Evolutionary conservation across 2,888 invertebrate species (phyloP), one percentile per base, ranked within the genome.

Genomic region (Agrypnus murinus): DNA sequence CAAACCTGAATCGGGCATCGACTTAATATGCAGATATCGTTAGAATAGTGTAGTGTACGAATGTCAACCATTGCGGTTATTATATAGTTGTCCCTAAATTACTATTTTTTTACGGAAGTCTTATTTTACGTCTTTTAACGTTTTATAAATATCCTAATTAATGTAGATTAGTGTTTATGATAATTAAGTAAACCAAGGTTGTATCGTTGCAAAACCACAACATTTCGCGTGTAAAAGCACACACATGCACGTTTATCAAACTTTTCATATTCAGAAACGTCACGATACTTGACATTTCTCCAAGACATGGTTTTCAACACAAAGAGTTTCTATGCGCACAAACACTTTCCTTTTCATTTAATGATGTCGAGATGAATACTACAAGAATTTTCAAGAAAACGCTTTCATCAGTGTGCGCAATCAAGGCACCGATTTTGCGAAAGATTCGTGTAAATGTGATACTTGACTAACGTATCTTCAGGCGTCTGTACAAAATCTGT

Each of bases 331-430:
- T 25, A 25, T 53, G 32, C n/a, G 15, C 8, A 9, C n/a, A 31
- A 2, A 7, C n/a, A 8, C 10, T 50, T 32, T 53, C 2, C 3
- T 53, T 32, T 32, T 31, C 32, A 5, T 34, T 34, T 53, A 53
- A 32, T 53, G 14, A 32, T 15, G 7, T 15, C 6, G 9, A 53
- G 53, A 2, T 15, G 15, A 34, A 31, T 7, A n/a, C 7, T 17
- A 40, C 3, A 48, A 48, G 14, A n/a, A 6, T 19, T 25, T 25
- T 32, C 10, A 10, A 46, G 46, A 25, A 46, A 19, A 17, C 7
- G 55, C 17, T 55, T 55, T 55, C 55, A 36, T 55, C 55, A 36
- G 36, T 10, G 36, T 10, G 38, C 38, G 55, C 55, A 36, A 55
- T 55, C 55, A 55, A n/a, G 36, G 5, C 31, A 17, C 14, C 12